Percentiles rank a stretch among this genome's conserved stretches.
These are phyloP conservation scores for Macrophya alboannulata DNA, from an alignment of 2,888 invertebrate genomes.

Conservation along the genomic window DNA sequence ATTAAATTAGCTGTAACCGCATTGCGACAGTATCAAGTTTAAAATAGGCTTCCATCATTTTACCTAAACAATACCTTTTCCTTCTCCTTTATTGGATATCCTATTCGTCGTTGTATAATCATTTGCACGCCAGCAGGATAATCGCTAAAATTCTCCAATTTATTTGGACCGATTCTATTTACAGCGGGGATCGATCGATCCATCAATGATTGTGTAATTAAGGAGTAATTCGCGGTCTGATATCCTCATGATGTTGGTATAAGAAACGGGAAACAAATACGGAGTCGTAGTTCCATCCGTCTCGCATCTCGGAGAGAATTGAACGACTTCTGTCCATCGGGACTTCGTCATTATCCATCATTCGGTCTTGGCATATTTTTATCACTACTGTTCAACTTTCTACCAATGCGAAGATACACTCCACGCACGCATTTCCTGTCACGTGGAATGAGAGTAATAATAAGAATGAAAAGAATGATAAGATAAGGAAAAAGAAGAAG, in stretches of 20 bases:
- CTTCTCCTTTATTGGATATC: not conserved
- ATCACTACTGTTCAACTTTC: conserved; percentile 64
- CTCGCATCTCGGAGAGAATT: not conserved
- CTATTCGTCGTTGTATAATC: not conserved
- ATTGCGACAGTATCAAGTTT: conserved; percentile 41
- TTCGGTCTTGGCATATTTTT: conserved; percentile 70
- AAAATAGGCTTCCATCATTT: not conserved
- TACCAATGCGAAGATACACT: not conserved
- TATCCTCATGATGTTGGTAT: not conserved
- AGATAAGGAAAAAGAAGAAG: not conserved
- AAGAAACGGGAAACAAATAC: not conserved
- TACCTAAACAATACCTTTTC: not conserved
- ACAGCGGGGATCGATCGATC: not conserved
- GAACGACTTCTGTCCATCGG: conserved; percentile 48
- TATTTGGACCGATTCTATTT: conserved; percentile 4
- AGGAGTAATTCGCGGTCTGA: not conserved
- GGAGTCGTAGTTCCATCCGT: not conserved
- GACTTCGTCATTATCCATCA: conserved; percentile 66
- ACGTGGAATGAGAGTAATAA: not conserved
- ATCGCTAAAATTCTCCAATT: not conserved
- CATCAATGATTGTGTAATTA: conserved; percentile 1
- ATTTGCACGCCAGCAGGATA: not conserved
- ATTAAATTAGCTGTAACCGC: conserved; percentile 41
- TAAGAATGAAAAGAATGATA: not conserved
- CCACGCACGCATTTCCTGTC: not conserved